Percentiles rank a stretch among this genome's conserved stretches.
Evolutionary conservation across 2,888 invertebrate genomes (phyloP).

Genomic region (Lamellibrachia satsuma): DNA sequence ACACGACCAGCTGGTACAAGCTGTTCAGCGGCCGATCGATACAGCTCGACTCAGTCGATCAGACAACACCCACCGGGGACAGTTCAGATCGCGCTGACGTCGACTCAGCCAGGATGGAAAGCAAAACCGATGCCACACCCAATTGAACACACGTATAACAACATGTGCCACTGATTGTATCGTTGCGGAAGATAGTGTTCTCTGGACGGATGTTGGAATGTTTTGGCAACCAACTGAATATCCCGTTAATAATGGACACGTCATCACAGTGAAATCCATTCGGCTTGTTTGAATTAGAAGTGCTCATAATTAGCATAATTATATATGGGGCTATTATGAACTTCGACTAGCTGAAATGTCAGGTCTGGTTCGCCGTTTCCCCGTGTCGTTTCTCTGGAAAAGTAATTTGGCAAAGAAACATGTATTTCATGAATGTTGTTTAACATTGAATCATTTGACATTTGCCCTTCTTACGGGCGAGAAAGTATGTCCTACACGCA

Average conservation of each 20-base stretch:
- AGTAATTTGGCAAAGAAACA: no score
- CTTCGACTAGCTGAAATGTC: background rate
- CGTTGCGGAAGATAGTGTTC: background rate
- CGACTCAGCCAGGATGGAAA: background rate
- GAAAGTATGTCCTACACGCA: background rate
- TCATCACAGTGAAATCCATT: no score
- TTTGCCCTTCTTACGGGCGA: background rate
- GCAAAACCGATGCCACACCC: background rate
- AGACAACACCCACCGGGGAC: background rate
- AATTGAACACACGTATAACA: background rate
- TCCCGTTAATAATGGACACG: no score
- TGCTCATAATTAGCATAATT: background rate
- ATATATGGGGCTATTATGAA: background rate
- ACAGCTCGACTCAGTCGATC: background rate
- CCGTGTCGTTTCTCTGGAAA: no score
- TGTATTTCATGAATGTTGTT: background rate
- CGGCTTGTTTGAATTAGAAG: no score
- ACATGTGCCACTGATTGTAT: background rate
- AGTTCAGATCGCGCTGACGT: background rate
- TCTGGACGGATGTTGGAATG: no score
- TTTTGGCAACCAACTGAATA: no score
- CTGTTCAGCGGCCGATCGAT: slow-evolving; percentile 71
- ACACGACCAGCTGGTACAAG: slow-evolving; percentile 90
- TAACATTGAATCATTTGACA: background rate
- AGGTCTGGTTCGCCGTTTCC: no score